phyloP scores from a whole-genome alignment of 2,888 invertebrate species.

The Dione vanillae region DNA sequence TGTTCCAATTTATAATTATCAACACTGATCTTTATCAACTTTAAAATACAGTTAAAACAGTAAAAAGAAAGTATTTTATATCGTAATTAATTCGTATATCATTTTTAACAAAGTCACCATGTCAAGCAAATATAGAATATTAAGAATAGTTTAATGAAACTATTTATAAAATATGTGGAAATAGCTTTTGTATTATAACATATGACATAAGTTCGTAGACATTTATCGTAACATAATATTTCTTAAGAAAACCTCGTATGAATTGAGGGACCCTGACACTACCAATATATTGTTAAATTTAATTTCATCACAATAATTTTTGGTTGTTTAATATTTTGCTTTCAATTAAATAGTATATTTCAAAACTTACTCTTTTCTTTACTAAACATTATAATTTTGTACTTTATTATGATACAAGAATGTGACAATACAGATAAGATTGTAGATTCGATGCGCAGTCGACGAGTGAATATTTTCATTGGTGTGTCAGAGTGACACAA shows the following conservation, averaged over 20 bases:
- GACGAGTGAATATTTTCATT: too few species aligned
- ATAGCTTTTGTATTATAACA: background rate
- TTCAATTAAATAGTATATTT: too few species aligned
- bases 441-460: too few species aligned
- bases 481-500: too few species aligned
- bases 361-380: too few species aligned
- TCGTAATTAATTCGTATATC: too few species aligned
- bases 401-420: too few species aligned
- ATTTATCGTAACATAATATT: background rate
- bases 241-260: background rate
- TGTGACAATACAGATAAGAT: too few species aligned
- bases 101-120: background rate
- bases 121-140: background rate
- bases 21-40: background rate
- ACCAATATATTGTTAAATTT: background rate
- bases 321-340: too few species aligned
- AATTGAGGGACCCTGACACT: background rate
- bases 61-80: too few species aligned
- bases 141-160: background rate
- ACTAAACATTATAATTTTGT: too few species aligned
- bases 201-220: background rate
- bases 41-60: background rate
- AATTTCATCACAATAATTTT: too few species aligned
- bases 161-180: background rate
- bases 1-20: conserved; percentile 12